These are phyloP conservation scores for Ricordea florida DNA, from an alignment of 92 coral and sea anemone genomes.

Conservation along the genomic window DNA sequence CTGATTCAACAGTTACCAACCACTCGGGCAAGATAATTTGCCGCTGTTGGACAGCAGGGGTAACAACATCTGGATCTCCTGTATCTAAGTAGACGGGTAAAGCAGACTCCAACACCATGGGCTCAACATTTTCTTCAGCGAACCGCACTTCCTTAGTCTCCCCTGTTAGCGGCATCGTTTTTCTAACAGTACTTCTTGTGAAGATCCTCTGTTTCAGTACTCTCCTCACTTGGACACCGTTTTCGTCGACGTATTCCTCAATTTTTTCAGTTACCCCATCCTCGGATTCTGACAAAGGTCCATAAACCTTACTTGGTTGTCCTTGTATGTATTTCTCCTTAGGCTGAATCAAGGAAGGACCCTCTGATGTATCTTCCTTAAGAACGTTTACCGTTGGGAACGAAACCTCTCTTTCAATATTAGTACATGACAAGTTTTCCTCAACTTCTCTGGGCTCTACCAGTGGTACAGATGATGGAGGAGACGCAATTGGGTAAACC, in stretches of 20 bases:
- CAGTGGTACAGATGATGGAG: background rate
- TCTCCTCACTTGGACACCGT: constrained; percentile 62
- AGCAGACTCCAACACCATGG: constrained; percentile 6
- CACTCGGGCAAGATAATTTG: constrained; percentile 4
- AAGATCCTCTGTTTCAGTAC: constrained; percentile 29
- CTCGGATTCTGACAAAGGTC: background rate
- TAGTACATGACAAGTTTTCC: constrained; percentile 9
- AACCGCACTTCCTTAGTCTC: constrained; percentile 35
- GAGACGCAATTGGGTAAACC: background rate
- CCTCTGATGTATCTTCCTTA: background rate
- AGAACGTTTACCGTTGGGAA: background rate
- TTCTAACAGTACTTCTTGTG: constrained; percentile 48
- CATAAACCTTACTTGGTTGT: background rate
- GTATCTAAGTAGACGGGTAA: background rate
- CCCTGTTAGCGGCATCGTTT: constrained; percentile 24
- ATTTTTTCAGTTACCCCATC: constrained; percentile 8
- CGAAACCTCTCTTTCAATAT: background rate
- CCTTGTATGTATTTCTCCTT: background rate
- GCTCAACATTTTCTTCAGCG: constrained; percentile 13
- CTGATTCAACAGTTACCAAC: background rate
- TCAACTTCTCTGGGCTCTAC: background rate
- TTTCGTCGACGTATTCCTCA: constrained; percentile 72
- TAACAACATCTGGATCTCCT: background rate
- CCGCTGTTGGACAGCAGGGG: background rate
- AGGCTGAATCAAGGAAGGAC: background rate